phyloP scores from a whole-genome alignment of 1,140 invertebrate genomes.

The Cardiocondyla obscurior region DNA sequence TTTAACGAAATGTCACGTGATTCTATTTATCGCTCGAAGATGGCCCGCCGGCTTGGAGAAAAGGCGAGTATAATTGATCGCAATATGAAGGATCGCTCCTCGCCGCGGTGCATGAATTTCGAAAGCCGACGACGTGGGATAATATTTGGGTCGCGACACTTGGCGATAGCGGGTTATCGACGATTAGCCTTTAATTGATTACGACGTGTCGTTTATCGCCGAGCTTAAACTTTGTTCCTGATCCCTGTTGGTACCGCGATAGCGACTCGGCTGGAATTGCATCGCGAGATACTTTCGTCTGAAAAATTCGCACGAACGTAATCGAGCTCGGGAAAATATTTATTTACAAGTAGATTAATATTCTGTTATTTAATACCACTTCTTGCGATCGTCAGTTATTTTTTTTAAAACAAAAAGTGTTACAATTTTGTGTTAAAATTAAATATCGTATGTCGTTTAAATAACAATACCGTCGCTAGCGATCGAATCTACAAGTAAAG shows the following conservation, averaged over 20 bases:
- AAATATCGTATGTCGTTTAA: not conserved
- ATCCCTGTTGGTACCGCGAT: not conserved
- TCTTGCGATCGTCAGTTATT: not conserved
- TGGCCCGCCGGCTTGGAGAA: not conserved
- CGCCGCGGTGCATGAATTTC: not conserved
- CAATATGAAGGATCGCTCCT: too few species aligned
- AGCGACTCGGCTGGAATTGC: not conserved
- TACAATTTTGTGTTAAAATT: too few species aligned
- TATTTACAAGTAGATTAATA: not conserved
- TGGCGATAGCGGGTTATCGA: not conserved
- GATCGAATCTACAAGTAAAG: not conserved
- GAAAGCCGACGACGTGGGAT: not conserved
- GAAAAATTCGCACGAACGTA: not conserved
- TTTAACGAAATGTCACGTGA: conserved; percentile 15
- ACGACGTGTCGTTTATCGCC: not conserved
- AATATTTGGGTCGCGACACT: not conserved
- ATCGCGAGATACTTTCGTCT: too few species aligned
- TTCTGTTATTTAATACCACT: not conserved
- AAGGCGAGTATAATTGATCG: not conserved
- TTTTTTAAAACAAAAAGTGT: not conserved
- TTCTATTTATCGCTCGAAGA: not conserved
- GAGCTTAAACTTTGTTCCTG: not conserved
- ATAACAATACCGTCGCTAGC: too few species aligned
- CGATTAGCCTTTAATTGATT: conserved; percentile 19
- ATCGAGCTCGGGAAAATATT: not conserved